These are phyloP conservation scores for Crotalus viridis DNA, from an alignment of 2,113 vertebrate species.

Conservation along the genomic window DNA sequence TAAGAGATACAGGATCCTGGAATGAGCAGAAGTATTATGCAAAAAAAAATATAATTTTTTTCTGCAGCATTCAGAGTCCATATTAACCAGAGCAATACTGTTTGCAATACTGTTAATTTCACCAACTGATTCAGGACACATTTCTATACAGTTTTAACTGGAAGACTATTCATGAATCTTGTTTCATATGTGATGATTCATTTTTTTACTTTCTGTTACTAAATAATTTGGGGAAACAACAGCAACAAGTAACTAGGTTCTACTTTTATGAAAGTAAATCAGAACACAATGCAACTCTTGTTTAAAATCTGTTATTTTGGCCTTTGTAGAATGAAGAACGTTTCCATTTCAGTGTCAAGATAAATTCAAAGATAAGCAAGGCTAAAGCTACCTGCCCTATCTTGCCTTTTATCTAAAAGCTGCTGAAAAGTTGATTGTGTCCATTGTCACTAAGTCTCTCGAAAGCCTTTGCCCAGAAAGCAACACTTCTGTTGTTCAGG, in stretches of 20 bases:
- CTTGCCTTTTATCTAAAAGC: neutral
- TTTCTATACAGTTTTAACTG: neutral
- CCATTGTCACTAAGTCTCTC: neutral
- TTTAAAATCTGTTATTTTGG: neutral
- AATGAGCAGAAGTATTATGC: neutral
- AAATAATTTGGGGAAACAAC: neutral
- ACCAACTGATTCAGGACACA: neutral
- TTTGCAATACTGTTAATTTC: neutral
- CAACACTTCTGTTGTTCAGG: neutral
- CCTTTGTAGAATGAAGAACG: neutral
- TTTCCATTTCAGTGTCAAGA: neutral
- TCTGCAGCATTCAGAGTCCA: neutral
- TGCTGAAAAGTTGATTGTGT: neutral
- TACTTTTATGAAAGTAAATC: neutral
- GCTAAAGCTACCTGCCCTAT: neutral
- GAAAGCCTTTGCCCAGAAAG: neutral
- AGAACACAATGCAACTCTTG: neutral
- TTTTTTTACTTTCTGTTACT: neutral
- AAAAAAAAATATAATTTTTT: neutral
- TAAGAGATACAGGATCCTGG: slow-evolving; percentile 16
- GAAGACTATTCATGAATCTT: neutral
- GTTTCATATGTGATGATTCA: neutral
- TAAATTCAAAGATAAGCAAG: neutral
- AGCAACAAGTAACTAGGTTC: neutral
- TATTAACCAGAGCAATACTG: neutral